Base-by-base conservation (phyloP, 1,140 invertebrate genomes). In the Eriosoma lanigerum region DNA sequence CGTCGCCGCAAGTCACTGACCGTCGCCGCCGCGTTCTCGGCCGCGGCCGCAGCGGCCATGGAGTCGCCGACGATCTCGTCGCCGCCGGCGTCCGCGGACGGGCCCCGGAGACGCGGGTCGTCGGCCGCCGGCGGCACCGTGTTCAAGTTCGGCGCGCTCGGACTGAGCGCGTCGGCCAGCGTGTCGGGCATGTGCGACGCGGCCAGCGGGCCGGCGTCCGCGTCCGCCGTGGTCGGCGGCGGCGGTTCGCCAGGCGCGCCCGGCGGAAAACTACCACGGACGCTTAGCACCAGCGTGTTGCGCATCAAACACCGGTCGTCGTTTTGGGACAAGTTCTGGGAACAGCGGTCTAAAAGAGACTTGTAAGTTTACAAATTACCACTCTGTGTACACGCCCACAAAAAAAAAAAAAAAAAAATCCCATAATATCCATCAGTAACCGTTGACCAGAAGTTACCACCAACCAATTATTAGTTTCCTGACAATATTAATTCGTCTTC, bases 301-400 rank as follows among this genome's bases (percentile, higher is more conserved):
- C 87, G 92, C 81, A 91, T 94, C 84, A 92, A 90, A 86, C 89
- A 88, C 84, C 88, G 89, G 82, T 91, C 88, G 82, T 90, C 89
- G 54, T 94, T 94, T 85, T 94, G 93, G 93, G 93, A 94, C 83
- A 93, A 93, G 83, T 91, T 93, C 85, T 93, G 91, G 88, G 89
- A 92, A 82, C 89, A 91, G 80, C 87, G 89, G 81, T 89, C 87
- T 60, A 89, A 89, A 82, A 86, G 90, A 82, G 90, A 91, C 84
- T 89, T 87, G 90, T 92, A 88, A 91, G 90, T 38, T 38, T 8
- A 8, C 32, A n/a, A n/a, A n/a, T n/a, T n/a, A n/a, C n/a, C n/a
- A n/a, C n/a, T n/a, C n/a, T n/a, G n/a, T n/a, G n/a, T n/a, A n/a
- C n/a, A n/a, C n/a, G n/a, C n/a, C n/a, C n/a, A n/a, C n/a, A n/a